Conservation (phyloP, 2,797 vertebrate genomes). For the Chaetophractus vellerosus region DNA sequence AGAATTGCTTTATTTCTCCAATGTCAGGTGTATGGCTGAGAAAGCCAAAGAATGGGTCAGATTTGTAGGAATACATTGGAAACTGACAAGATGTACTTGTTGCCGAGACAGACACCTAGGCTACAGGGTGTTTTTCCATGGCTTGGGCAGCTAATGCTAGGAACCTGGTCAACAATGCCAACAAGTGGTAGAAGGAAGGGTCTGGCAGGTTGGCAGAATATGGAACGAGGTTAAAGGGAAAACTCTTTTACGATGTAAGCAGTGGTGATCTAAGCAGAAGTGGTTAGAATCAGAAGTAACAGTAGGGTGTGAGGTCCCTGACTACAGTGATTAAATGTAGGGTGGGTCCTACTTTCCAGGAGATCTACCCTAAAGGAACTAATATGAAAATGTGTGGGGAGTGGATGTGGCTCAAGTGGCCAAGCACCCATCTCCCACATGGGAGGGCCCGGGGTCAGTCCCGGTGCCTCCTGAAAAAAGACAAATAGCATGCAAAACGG, state of each 20-base stretch:
- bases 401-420: too few relatives aligned
- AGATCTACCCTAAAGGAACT: neutral
- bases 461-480: too few relatives aligned
- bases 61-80: neutral
- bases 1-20: neutral
- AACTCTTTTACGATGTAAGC: neutral
- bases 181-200: neutral
- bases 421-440: too few relatives aligned
- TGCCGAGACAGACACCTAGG: accelerated
- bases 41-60: neutral
- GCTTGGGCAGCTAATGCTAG: neutral
- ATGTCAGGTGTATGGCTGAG: neutral
- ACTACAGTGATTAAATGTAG: neutral
- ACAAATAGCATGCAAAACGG: too few relatives aligned
- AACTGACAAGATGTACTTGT: too few relatives aligned
- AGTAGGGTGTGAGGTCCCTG: neutral
- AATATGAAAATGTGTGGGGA: neutral
- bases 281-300: neutral
- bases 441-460: too few relatives aligned
- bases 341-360: neutral
- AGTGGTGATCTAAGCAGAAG: neutral
- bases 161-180: neutral
- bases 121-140: accelerated
- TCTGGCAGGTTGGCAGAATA: neutral
- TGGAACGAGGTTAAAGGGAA: neutral